These are phyloP conservation scores for Panthera tigris DNA, from an alignment of 2,113 vertebrate genomes.

Conservation along the genomic window DNA sequence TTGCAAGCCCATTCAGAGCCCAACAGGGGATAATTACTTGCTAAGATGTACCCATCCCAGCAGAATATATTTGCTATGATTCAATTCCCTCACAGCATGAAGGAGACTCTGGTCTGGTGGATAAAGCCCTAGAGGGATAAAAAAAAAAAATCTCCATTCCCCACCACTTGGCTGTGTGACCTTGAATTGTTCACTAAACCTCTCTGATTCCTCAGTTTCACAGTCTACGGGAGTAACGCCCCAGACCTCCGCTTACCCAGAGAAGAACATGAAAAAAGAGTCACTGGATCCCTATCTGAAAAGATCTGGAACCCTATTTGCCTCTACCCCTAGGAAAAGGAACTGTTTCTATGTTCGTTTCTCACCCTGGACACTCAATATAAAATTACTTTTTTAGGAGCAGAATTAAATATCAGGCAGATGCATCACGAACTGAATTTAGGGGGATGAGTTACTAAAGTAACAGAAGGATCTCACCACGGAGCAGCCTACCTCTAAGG, in stretches of 20 bases:
- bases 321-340: neutral
- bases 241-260: neutral
- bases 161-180: conserved; percentile 46
- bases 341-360: conserved; percentile 27
- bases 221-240: neutral
- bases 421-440: conserved; percentile 27
- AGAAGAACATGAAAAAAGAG: neutral
- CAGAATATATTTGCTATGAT: conserved; percentile 67
- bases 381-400: conserved; percentile 16
- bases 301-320: neutral
- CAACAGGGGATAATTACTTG: conserved; percentile 70
- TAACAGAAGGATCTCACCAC: conserved; percentile 16
- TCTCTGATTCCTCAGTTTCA: conserved; percentile 54
- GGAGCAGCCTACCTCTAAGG: neutral
- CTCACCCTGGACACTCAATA: neutral
- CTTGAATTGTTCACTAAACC: conserved; percentile 46
- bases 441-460: neutral
- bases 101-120: conserved; percentile 42
- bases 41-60: conserved; percentile 57
- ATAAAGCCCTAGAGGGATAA: conserved; percentile 38
- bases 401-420: conserved; percentile 6
- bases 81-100: conserved; percentile 61
- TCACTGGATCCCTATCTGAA: conserved; percentile 7
- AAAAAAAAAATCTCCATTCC: conserved; percentile 34
- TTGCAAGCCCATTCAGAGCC: conserved; percentile 69